Conservation (phyloP, 2,113 vertebrate species). For the Petrocephalus microphthalmus region DNA sequence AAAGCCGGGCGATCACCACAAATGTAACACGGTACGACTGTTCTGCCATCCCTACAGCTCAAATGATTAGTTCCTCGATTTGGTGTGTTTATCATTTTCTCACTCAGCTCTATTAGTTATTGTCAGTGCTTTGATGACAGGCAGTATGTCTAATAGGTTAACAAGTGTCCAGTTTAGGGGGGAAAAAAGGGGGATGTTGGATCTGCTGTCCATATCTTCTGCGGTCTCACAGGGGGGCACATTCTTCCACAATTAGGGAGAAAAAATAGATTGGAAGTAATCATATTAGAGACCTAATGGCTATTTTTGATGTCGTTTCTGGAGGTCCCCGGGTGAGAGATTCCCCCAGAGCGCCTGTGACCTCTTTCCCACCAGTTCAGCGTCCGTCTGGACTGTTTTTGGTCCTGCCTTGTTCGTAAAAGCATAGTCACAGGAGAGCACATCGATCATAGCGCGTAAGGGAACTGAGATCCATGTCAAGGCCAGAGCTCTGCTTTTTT, state of each 20-base stretch:
- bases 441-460: background rate
- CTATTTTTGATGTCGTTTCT: slow-evolving; percentile 45
- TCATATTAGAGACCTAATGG: slow-evolving; percentile 33
- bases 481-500: background rate
- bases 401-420: background rate
- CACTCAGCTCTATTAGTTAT: background rate
- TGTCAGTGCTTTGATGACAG: background rate
- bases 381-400: slow-evolving; percentile 13
- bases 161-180: slow-evolving; percentile 16
- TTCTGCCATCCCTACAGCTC: background rate
- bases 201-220: slow-evolving; percentile 33
- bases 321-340: slow-evolving; percentile 43
- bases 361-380: slow-evolving; percentile 57
- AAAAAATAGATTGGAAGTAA: background rate
- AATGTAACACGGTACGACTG: slow-evolving; percentile 4
- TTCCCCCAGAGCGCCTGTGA: slow-evolving; percentile 46
- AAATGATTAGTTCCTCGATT: background rate
- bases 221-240: slow-evolving; percentile 29
- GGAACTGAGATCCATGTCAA: background rate
- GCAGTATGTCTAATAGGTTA: background rate
- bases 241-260: slow-evolving; percentile 39
- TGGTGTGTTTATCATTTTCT: background rate
- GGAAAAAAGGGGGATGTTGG: slow-evolving; percentile 26
- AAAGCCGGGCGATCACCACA: slow-evolving; percentile 32
- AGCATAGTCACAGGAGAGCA: background rate